Conservation (phyloP, 2,888 invertebrate species). For the Cyclophora albipunctata region DNA sequence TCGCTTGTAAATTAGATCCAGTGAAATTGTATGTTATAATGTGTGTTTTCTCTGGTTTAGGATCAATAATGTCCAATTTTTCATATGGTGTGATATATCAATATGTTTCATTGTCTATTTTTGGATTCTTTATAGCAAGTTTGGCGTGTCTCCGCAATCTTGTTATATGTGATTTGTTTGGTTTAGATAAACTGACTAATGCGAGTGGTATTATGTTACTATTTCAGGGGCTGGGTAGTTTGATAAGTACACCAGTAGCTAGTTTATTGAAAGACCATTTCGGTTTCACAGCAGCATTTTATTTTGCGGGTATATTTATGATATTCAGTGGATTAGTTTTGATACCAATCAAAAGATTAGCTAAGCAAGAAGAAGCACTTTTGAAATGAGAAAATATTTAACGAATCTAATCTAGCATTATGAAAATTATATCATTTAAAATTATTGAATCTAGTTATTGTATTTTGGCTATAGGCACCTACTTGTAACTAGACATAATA, state of each 20-base stretch:
- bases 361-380: too few relatives aligned
- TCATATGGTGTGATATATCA: conserved; percentile 49
- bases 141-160: conserved; percentile 47
- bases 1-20: conserved; percentile 47
- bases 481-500: too few relatives aligned
- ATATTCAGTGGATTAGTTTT: conserved; percentile 42
- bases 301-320: conserved; percentile 46
- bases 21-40: conserved; percentile 30
- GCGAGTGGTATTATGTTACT: conserved; percentile 56
- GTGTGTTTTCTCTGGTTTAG: conserved; percentile 37
- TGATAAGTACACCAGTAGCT: conserved; percentile 55
- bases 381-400: too few relatives aligned
- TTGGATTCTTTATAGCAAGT: conserved; percentile 48
- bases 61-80: conserved; percentile 42
- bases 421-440: too few relatives aligned
- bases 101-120: conserved; percentile 43
- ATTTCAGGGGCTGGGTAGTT: conserved; percentile 56
- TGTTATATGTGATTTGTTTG: conserved; percentile 52
- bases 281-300: conserved; percentile 47
- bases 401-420: too few relatives aligned
- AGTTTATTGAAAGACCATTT: conserved; percentile 40
- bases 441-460: too few relatives aligned
- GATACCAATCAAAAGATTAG: conserved; percentile 26
- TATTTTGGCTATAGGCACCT: too few relatives aligned
- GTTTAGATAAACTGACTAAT: conserved; percentile 61